phyloP scores from a whole-genome alignment of 1,140 invertebrate species.

The Ostrea edulis region DNA sequence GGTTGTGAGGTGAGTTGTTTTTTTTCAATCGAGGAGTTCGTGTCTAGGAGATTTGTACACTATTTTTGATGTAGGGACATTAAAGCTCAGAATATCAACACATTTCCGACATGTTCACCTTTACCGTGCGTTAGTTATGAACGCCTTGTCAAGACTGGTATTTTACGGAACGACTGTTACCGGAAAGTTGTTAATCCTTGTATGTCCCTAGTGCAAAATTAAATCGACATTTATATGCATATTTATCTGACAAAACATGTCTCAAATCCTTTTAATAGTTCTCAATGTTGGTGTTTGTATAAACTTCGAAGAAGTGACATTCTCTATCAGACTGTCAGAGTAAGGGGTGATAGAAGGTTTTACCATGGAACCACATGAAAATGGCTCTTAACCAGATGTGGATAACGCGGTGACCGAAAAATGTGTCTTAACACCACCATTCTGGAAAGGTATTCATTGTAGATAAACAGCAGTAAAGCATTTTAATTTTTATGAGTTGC shows the following conservation, averaged over 20 bases:
- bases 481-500: slow-evolving; percentile 36
- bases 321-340: not conserved
- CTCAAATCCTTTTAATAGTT: slow-evolving; percentile 36
- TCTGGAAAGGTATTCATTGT: slow-evolving; percentile 31
- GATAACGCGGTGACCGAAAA: slow-evolving; percentile 20
- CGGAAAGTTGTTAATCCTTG: slow-evolving; percentile 12
- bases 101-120: not conserved
- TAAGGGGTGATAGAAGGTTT: not conserved
- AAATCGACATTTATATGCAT: slow-evolving; percentile 38
- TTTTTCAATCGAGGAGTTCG: not conserved
- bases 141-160: not conserved
- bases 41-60: not conserved
- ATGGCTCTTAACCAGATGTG: not conserved
- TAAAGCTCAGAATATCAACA: not conserved
- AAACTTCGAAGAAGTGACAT: slow-evolving; percentile 17
- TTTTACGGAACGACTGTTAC: not conserved
- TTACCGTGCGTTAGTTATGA: not conserved
- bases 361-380: slow-evolving; percentile 27
- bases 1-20: too few relatives aligned
- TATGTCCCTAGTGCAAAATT: slow-evolving; percentile 29
- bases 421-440: slow-evolving; percentile 7
- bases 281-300: slow-evolving; percentile 17
- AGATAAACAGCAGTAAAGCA: slow-evolving; percentile 25
- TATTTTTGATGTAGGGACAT: not conserved
- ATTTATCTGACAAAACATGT: slow-evolving; percentile 39